Evolutionary conservation across 2,888 invertebrate genomes (phyloP).

Genomic region (Cosmia pyralina): DNA sequence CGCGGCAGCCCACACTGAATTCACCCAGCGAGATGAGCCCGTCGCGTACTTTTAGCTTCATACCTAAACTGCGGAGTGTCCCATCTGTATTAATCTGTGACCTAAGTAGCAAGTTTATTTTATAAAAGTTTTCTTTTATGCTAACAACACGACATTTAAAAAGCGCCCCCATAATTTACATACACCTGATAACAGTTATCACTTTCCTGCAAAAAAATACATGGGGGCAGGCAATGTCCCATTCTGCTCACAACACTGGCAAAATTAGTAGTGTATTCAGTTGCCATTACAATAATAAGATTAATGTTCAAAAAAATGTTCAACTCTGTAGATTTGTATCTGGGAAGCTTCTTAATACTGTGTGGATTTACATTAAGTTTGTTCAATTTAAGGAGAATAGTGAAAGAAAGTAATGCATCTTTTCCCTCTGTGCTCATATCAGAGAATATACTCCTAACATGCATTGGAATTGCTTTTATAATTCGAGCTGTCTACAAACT

Average conservation of each 20-base stretch:
- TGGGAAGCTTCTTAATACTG: slow-evolving; percentile 81
- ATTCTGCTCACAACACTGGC: slow-evolving; percentile 59
- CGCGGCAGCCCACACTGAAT: no score
- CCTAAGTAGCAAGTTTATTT: slow-evolving; percentile 21
- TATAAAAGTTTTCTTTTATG: slow-evolving; percentile 48
- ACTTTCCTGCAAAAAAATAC: slow-evolving; percentile 63
- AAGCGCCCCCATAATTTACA: slow-evolving; percentile 85
- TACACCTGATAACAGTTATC: slow-evolving; percentile 75
- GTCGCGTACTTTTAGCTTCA: no score
- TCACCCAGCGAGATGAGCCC: no score
- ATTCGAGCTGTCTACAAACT: slow-evolving; percentile 74
- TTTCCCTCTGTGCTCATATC: slow-evolving; percentile 81
- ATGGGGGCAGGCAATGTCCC: slow-evolving; percentile 76
- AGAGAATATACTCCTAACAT: slow-evolving; percentile 82
- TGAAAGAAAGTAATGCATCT: slow-evolving; percentile 71
- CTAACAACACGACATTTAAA: slow-evolving; percentile 56
- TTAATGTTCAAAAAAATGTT: slow-evolving; percentile 72
- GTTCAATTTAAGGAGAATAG: slow-evolving; percentile 79
- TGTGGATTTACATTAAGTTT: slow-evolving; percentile 81
- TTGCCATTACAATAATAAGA: not conserved
- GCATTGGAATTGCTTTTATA: slow-evolving; percentile 83
- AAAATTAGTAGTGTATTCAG: slow-evolving; percentile 12
- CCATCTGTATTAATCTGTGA: no score
- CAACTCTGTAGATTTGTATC: slow-evolving; percentile 77
- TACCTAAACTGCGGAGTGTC: no score